Percentiles rank a stretch among this genome's conserved stretches.
These are phyloP conservation scores for Enhydra lutris DNA, from an alignment of 2,113 vertebrate species.

Conservation along the genomic window DNA sequence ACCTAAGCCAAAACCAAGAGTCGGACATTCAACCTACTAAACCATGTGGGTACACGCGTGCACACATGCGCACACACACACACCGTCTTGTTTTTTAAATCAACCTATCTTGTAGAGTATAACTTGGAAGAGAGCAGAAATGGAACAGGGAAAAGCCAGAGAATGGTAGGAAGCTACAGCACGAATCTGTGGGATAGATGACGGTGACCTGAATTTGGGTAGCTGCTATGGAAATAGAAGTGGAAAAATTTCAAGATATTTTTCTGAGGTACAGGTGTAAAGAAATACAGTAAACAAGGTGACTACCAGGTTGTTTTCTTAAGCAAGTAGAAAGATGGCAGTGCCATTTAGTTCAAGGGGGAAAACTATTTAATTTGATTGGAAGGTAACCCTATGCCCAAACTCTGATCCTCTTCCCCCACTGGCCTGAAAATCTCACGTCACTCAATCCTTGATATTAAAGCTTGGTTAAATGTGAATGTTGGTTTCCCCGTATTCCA, in stretches of 20 bases:
- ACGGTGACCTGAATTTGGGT: neutral
- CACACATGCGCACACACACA: no score
- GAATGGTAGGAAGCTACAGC: neutral
- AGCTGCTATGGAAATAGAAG: neutral
- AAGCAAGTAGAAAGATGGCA: neutral
- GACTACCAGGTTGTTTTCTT: neutral
- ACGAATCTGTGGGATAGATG: neutral
- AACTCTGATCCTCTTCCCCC: neutral
- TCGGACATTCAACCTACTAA: neutral
- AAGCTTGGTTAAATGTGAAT: neutral
- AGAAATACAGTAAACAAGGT: slow-evolving; percentile 8
- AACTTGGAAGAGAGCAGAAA: neutral
- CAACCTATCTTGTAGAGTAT: neutral
- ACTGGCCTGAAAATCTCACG: neutral
- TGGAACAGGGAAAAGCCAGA: neutral
- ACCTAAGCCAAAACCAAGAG: neutral
- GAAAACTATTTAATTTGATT: neutral
- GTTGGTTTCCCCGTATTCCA: neutral
- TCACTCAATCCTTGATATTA: neutral
- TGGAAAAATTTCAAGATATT: neutral
- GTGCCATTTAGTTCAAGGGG: neutral
- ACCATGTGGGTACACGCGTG: accelerated
- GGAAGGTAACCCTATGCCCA: neutral
- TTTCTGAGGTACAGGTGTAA: slow-evolving; percentile 16
- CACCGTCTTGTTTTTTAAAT: neutral